Evolutionary conservation across 1,140 invertebrate species (phyloP).

Genomic region (Chymomyza costata): DNA sequence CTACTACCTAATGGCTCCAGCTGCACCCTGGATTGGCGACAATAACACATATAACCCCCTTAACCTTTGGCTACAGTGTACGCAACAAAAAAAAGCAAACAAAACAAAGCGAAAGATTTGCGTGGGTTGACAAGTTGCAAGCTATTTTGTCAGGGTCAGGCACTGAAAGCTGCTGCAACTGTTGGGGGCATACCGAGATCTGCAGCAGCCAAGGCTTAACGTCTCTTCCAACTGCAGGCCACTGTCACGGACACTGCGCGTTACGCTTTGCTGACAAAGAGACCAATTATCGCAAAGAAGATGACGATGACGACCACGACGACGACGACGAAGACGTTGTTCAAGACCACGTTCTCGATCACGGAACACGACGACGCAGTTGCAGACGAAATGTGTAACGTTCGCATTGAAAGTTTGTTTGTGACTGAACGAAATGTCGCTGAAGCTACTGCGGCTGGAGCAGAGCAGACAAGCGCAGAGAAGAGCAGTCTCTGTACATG

Average conservation of each 20-base stretch:
- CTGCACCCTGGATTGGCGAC: no score
- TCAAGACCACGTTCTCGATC: conserved; percentile 15
- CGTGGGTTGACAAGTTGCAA: no score
- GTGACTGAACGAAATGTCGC: conserved; percentile 35
- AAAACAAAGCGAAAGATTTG: no score
- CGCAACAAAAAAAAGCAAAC: no score
- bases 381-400: conserved; percentile 7
- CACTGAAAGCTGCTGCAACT: no score
- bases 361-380: conserved; percentile 18
- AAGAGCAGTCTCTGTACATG: no score
- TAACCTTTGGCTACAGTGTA: no score
- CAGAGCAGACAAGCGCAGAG: conserved; percentile 11
- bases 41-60: no score
- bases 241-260: conserved; percentile 1
- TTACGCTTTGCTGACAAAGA: background rate
- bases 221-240: conserved; percentile 8
- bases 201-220: conserved; percentile 6
- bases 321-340: conserved; percentile 11
- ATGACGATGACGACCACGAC: conserved; percentile 21
- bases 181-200: conserved; percentile 12
- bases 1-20: no score
- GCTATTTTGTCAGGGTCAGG: no score
- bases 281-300: conserved; percentile 17
- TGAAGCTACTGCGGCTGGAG: conserved; percentile 4
- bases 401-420: conserved; percentile 41